Evolutionary conservation across 2,888 invertebrate species (phyloP).

Genomic region (Drepana falcataria): DNA sequence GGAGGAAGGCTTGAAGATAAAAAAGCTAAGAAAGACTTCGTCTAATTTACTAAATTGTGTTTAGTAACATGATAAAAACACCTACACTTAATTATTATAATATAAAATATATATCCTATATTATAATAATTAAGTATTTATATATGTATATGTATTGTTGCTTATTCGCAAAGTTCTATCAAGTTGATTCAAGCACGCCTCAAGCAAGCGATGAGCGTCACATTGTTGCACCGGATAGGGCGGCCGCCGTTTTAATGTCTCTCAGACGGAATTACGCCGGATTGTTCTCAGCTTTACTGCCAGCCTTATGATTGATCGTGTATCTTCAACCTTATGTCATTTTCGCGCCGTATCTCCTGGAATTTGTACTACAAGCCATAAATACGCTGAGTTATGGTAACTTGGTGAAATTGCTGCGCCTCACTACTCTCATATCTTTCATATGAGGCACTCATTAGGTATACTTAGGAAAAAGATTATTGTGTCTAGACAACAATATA

Average conservation of each 20-base stretch:
- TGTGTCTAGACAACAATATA: not conserved
- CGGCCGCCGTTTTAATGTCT: conserved; percentile 76
- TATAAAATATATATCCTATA: no score
- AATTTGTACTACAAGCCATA: conserved; percentile 70
- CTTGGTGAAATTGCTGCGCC: conserved; percentile 51
- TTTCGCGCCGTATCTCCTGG: conserved; percentile 68
- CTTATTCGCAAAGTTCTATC: not conserved
- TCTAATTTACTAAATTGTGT: no score
- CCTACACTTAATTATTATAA: no score
- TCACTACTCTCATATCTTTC: conserved; percentile 20
- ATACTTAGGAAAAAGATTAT: conserved; percentile 6
- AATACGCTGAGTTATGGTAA: conserved; percentile 70
- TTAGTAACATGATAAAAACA: no score
- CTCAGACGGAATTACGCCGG: conserved; percentile 77
- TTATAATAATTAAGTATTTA: not conserved
- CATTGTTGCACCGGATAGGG: conserved; percentile 78
- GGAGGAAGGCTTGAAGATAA: no score
- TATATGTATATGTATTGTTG: not conserved
- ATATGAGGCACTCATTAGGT: conserved; percentile 6
- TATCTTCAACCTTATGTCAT: conserved; percentile 76
- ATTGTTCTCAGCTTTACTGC: conserved; percentile 77
- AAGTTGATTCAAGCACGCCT: conserved; percentile 11
- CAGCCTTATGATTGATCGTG: conserved; percentile 75
- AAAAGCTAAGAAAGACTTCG: no score
- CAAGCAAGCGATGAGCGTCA: conserved; percentile 40